Base-by-base conservation (phyloP, 2,797 vertebrate species). In the Phyllotis vaccarum region DNA sequence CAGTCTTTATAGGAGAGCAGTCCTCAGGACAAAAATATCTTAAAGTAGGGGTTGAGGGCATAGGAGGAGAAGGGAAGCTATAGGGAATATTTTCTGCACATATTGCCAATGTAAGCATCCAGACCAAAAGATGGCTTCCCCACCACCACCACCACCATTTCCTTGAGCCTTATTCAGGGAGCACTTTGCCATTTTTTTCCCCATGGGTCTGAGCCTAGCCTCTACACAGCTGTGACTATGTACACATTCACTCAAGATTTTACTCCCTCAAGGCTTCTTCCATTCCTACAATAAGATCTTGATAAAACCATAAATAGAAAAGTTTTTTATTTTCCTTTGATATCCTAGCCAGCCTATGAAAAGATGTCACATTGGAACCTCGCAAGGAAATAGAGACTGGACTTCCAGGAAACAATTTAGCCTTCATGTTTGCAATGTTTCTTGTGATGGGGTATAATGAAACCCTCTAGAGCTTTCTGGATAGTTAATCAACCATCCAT, bases 341-440 rank as follows among this genome's bases (percentile, higher is more conserved):
- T 80, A 37, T 94, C 17, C 43, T 76, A 24, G 0, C 43, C 40
- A 37, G 49, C 12, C 58, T 54, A 3, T n/a, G 40, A 58, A 92
- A 93, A 74, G 17, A 40, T 54, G 72, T 31, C 68, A 68, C 19
- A 34, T 0, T 46, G 14, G 54, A 34, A 66, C 6, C 22, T 62
- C 93, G 52, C 82, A 94, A 95, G 62, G 37, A 52, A 94, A 95
- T 16, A 49, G 24, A 66, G 37, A n/a, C 13, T 62, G 85, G 74
- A 9, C 52, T 76, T 58, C 81, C 17, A 86, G 86, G n/a, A 85
- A 85, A 93, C 60, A 10, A 89, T 88, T 40, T 46, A 72, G 58
- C 54, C 8, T 64, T 91, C 3, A 6, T 37, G 24, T 24, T 81
- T 90, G 52, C 70, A 58, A 92, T 46, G 8, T 1, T 80, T 21